Percentiles rank a stretch among this genome's conserved stretches.
Conservation (phyloP, 2,888 invertebrate genomes). For the Leptarthrus brevirostris region DNA sequence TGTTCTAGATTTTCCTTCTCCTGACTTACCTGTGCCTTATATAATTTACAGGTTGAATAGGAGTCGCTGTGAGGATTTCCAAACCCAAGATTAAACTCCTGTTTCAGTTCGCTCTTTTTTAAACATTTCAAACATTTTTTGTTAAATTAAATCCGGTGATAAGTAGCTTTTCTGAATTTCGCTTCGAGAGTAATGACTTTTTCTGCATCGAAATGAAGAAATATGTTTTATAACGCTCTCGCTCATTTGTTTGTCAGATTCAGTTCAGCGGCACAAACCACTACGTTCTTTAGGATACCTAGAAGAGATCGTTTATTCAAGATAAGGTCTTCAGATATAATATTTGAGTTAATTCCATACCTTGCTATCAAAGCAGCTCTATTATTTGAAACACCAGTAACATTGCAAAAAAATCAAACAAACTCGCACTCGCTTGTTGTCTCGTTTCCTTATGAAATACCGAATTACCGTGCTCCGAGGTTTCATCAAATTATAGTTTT, state of each 20-base stretch:
- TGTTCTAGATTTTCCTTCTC: too few relatives aligned
- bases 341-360: neutral
- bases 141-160: too few relatives aligned
- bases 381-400: neutral
- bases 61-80: too few relatives aligned
- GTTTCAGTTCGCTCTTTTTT: too few relatives aligned
- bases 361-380: neutral
- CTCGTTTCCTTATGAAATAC: neutral
- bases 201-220: neutral
- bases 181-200: constrained; percentile 4
- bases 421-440: neutral
- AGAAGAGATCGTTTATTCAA: neutral
- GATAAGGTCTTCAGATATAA: neutral
- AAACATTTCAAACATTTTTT: too few relatives aligned
- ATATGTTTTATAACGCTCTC: neutral
- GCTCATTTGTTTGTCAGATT: neutral
- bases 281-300: neutral
- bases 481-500: neutral
- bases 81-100: too few relatives aligned
- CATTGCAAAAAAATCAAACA: neutral
- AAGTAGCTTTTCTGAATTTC: neutral
- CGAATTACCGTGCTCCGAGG: neutral
- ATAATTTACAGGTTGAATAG: too few relatives aligned
- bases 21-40: too few relatives aligned
- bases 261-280: neutral